Percentiles rank a stretch among this genome's conserved stretches.
These are phyloP conservation scores for Hyposoter didymator DNA, from an alignment of 2,888 invertebrate species.

Conservation along the genomic window DNA sequence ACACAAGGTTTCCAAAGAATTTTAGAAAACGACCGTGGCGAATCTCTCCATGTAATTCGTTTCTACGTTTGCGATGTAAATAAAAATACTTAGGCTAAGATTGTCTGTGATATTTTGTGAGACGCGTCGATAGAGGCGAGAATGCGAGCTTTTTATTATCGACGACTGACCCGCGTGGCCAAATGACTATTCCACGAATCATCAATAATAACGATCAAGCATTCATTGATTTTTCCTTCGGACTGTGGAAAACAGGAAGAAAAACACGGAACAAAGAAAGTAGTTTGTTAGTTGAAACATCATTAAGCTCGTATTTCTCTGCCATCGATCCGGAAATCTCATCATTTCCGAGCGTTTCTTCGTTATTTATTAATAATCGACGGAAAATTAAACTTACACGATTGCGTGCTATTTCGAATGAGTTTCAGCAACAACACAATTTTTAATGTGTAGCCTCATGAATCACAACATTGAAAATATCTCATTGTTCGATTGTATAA, in stretches of 20 bases:
- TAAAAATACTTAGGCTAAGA: constrained; percentile 55
- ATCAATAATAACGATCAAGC: not conserved
- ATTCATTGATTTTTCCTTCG: not conserved
- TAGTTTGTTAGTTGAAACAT: not conserved
- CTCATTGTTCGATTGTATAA: not conserved
- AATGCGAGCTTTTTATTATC: not conserved
- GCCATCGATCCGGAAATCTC: not conserved
- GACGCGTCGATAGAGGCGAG: constrained; percentile 25
- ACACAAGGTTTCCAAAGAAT: constrained; percentile 59
- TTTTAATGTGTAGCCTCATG: not conserved
- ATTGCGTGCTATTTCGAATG: not conserved
- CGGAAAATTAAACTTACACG: not conserved
- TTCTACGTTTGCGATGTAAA: constrained; percentile 16
- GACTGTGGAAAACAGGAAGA: not conserved
- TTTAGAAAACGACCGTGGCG: constrained; percentile 6
- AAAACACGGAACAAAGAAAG: not conserved
- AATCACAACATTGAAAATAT: not conserved
- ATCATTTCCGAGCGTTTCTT: constrained; percentile 4
- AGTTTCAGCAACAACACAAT: not conserved
- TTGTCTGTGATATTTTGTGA: constrained; percentile 68
- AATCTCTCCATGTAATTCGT: constrained; percentile 23
- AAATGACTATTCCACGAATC: constrained; percentile 24
- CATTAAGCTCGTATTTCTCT: not conserved
- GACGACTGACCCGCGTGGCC: constrained; percentile 8
- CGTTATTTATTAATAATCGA: not conserved